phyloP scores from a whole-genome alignment of 2,888 invertebrate species.

The Pycnomerus fuliginosus region DNA sequence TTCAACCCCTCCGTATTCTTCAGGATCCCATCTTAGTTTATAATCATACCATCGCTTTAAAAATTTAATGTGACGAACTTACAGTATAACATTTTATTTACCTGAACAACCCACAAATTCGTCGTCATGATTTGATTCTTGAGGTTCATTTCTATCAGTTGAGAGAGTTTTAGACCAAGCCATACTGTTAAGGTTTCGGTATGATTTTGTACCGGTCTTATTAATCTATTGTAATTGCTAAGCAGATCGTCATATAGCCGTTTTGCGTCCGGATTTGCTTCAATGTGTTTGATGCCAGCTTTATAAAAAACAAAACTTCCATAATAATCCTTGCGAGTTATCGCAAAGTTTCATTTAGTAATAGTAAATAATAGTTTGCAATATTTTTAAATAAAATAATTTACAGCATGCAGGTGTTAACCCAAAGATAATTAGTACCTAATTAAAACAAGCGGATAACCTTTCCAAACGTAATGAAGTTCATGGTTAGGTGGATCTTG shows the following conservation, averaged over 20 bases:
- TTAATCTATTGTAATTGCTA: conserved; percentile 92
- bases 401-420: conserved; percentile 1
- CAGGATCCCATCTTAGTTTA: conserved; percentile 85
- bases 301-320: too few relatives aligned
- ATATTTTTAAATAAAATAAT: neutral
- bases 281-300: conserved; percentile 55
- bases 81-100: conserved; percentile 43
- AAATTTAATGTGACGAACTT: conserved; percentile 16
- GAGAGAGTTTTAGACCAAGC: conserved; percentile 85
- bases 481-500: too few relatives aligned
- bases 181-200: conserved; percentile 89
- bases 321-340: neutral
- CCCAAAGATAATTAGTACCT: too few relatives aligned
- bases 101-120: conserved; percentile 92
- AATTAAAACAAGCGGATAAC: too few relatives aligned
- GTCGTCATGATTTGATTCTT: conserved; percentile 95
- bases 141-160: conserved; percentile 87
- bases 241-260: conserved; percentile 94
- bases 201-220: conserved; percentile 90
- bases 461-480: too few relatives aligned
- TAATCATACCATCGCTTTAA: conserved; percentile 88
- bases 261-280: conserved; percentile 93
- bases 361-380: neutral
- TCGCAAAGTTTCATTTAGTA: neutral
- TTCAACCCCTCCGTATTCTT: conserved; percentile 87